Evolutionary conservation across 2,797 vertebrate species (phyloP), one percentile per base, ranked within the genome.

Genomic region (Oreonectes daqikongensis): DNA sequence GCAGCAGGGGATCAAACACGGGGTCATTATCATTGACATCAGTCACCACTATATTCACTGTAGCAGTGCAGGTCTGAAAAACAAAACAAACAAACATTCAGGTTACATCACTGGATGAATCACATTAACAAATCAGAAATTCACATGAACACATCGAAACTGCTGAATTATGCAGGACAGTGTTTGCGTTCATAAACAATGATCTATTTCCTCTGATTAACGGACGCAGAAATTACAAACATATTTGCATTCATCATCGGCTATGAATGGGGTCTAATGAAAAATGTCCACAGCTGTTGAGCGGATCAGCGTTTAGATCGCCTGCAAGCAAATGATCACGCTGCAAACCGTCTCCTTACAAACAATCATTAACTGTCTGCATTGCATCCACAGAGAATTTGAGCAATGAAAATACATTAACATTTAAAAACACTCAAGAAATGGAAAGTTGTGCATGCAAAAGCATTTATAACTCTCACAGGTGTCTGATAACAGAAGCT

Each of bases 11-110:
- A 84, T 97, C 93, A 83, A 99, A 99, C 77, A 92, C 82, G 0
- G 97, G 97, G 66, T 95, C 95, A 0, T 99, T 99, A 90, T 99
- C 97, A 74, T 99, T 99, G 77, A 99, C 96, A 69, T 99, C 97
- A 0, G 95, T 97, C 88, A 99, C 96, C 85, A 95, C 90, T 4
- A 99, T 90, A 24, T 95, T 95, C 82, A 99, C 95, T 0, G 91
- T 95, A 15, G 94, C 92, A 40, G 94, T 96, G 18, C 96, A 98
- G 53, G 95, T 98, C 97, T 99, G 79, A 24, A 83, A 71, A 46
- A 46, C 44, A 46, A 42, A 42, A 42, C 12, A 42, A 60, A 86
- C 85, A 82, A 85, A 82, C 81, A 79, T 73, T 44, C 10, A 69
- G 9, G 72, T 81, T 61, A 66, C 65, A 17, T 50, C 61, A 1